phyloP scores from a whole-genome alignment of 2,113 vertebrate species.

The Edolisoma coerulescens region DNA sequence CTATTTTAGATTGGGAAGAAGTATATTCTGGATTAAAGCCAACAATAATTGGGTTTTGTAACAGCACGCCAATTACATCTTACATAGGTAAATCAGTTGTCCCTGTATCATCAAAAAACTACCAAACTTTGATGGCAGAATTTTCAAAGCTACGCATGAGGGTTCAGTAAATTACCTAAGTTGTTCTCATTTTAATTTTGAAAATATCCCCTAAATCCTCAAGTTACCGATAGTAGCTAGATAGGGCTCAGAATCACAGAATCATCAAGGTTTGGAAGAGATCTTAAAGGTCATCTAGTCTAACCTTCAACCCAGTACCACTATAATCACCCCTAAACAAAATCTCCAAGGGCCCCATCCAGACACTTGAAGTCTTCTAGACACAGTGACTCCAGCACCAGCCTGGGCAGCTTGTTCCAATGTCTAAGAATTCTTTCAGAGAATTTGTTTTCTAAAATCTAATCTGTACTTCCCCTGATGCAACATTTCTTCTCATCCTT shows the following conservation, averaged over 20 bases:
- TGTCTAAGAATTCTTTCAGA: neutral
- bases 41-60: neutral
- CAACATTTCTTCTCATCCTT: neutral
- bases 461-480: neutral
- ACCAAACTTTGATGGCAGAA: neutral
- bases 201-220: neutral
- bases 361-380: neutral
- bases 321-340: neutral
- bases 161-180: neutral
- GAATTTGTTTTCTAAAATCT: neutral
- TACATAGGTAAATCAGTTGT: neutral
- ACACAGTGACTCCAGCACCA: neutral
- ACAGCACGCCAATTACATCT: neutral
- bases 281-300: neutral
- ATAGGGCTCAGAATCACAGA: neutral
- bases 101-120: neutral
- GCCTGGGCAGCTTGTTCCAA: neutral
- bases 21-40: neutral
- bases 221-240: neutral
- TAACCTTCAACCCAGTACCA: neutral
- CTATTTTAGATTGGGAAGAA: neutral
- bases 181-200: neutral
- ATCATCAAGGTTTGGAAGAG: neutral
- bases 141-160: neutral
- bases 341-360: neutral